phyloP scores from a whole-genome alignment of 2,888 invertebrate genomes.

The Polietes domitor region DNA sequence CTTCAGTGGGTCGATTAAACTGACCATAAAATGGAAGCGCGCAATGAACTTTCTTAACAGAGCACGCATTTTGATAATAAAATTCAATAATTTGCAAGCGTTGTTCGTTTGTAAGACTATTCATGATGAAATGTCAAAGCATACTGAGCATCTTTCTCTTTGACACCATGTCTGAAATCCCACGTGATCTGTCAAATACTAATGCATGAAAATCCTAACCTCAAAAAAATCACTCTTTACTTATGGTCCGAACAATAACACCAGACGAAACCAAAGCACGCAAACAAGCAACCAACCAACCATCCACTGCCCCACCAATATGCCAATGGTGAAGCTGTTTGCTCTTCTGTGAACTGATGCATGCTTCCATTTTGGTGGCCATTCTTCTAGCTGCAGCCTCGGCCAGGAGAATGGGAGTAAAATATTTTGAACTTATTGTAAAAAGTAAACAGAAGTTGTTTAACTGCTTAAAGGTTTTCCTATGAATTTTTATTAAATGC shows the following conservation, averaged over 20 bases:
- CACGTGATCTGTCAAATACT: too few species aligned
- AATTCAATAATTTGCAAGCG: too few species aligned
- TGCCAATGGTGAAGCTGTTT: neutral
- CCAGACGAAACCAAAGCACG: constrained; percentile 45
- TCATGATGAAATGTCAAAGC: too few species aligned
- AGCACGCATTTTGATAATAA: too few species aligned
- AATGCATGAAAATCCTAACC: too few species aligned
- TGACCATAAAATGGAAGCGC: too few species aligned
- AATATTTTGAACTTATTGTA: constrained; percentile 47
- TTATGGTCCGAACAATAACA: constrained; percentile 34
- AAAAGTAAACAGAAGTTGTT: constrained; percentile 65
- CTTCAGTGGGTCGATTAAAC: too few species aligned
- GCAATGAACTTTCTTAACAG: too few species aligned
- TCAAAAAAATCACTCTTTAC: too few species aligned
- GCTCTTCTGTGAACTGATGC: neutral
- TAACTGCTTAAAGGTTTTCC: constrained; percentile 65
- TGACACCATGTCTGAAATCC: too few species aligned
- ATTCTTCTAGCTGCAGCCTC: neutral
- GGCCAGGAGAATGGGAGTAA: constrained; percentile 42
- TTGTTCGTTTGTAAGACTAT: too few species aligned
- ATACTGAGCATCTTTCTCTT: too few species aligned
- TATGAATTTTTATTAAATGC: constrained; percentile 67
- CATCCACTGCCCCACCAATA: constrained; percentile 17
- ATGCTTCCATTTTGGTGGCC: constrained; percentile 5
- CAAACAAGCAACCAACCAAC: neutral